Evolutionary conservation across 2,797 vertebrate species (phyloP), one percentile per base, ranked within the genome.

Genomic region (Danio tinwini): DNA sequence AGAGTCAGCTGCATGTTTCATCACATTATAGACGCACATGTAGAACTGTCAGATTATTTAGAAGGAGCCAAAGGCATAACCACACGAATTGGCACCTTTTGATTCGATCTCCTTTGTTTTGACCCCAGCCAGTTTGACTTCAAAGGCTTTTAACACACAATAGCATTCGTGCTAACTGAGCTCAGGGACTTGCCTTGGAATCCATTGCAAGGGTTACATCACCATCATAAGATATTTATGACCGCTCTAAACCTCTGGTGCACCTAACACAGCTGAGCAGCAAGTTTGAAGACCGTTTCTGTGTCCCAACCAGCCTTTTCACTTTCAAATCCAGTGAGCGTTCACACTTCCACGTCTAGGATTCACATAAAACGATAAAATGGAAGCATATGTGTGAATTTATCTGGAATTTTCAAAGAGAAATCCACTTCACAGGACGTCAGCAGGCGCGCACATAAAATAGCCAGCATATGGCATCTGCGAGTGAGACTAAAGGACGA

Each of bases 321-420:
- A 84, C 81, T 72, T 81, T 82, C 50, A 81, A 71, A 64, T 55
- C 59, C 49, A 55, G 40, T 9, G 59, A 56, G 40, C 8, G 19
- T 64, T 79, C 69, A 55, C 77, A 73, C 59, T 19, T 63, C 19
- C 19, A 55, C 17, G 47, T 39, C n/a, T 21, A 16, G 49, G 9
- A 40, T 17, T 47, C 83, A 90, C 88, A 84, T 80, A 78, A 85
- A 86, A 80, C 59, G 69, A 80, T 58, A 40, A 69, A 55, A 74
- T 47, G 19, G 73, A 40, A 75, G 89, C 82, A 75, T 84, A 87
- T 67, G 69, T 81, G 72, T 79, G 52, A 83, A 89, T 88, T 91
- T 86, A 91, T 85, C 81, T 64, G 49, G 84, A 86, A 87, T 89
- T 90, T 90, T 89, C 85, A 85, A 84, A 80, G 37, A 14, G 69